Percentiles rank a stretch among this genome's conserved stretches.
phyloP scores from a whole-genome alignment of 2,888 invertebrate genomes.

The Phaonia tiefii region DNA sequence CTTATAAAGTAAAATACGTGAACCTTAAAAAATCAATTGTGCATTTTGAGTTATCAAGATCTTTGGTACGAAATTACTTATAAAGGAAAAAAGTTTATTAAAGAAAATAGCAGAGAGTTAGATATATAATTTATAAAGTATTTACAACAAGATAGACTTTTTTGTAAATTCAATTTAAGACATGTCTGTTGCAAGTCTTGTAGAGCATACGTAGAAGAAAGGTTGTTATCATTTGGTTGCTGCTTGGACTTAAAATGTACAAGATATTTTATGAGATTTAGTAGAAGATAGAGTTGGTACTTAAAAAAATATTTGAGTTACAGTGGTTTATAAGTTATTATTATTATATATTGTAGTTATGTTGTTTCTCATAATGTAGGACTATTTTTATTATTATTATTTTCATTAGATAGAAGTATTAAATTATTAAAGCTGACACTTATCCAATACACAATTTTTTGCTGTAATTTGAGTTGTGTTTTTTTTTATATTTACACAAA shows the following conservation, averaged over 20 bases:
- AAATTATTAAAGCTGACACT: conserved; percentile 80
- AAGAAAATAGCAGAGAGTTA: conserved; percentile 19
- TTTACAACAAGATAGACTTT: conserved; percentile 51
- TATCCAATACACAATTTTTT: conserved; percentile 74
- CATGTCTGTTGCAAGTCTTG: no score
- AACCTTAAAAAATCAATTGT: conserved; percentile 39
- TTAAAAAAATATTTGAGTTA: conserved; percentile 23
- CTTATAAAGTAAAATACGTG: no score
- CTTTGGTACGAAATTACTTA: conserved; percentile 19
- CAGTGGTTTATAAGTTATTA: conserved; percentile 29
- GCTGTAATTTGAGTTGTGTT: conserved; percentile 53
- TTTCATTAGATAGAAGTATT: conserved; percentile 64
- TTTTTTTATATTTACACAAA: conserved; percentile 45
- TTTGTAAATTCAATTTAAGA: no score
- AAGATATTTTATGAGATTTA: conserved; percentile 33
- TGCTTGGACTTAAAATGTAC: conserved; percentile 44
- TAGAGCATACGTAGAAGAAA: no score
- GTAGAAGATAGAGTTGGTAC: neutral
- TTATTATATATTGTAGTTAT: conserved; percentile 22
- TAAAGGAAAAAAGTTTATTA: conserved; percentile 21
- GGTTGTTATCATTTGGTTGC: neutral
- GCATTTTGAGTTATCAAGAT: conserved; percentile 31
- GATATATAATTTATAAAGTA: conserved; percentile 29
- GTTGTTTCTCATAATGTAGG: conserved; percentile 46
- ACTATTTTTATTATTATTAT: conserved; percentile 62